Base-by-base conservation (phyloP, 2,797 vertebrate species). In the Alcedo atthis region DNA sequence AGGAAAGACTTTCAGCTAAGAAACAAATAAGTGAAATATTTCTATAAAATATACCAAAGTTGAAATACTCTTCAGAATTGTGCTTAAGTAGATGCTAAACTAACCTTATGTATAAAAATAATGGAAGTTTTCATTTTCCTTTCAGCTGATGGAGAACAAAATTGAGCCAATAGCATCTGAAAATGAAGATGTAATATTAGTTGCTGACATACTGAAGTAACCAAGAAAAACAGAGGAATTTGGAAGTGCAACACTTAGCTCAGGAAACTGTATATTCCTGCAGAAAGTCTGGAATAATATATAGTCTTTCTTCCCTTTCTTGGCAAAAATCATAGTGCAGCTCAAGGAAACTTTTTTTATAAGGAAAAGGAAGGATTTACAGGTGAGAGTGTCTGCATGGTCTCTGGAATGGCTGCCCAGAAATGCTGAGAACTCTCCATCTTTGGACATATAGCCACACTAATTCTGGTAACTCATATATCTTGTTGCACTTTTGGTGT, bases 121-220 rank as follows among this genome's bases (percentile, higher is more conserved):
- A 96, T 18, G 3, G 8, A 82, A 46, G 24, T 15, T 80, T 79
- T 61, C 46, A 5, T 93, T 94, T 89, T 79, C 17, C 19, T 93
- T 94, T 89, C 64, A 95, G 94, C 10, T 82, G 54, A 74, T 32
- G 49, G 88, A 86, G 8, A 61, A 12, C 37, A 94, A 93, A 85
- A 64, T 82, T 63, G 90, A 70, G 22, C 17, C 92, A 59, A 30
- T 46, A 33, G 18, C 8, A 26, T 26, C 25, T 43, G 90, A 95
- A 90, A 92, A 76, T 8, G 88, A 95, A 77, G 86, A 95, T 5
- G 77, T 87, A 70, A 15, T 45, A 32, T 22, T 78, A 64, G 71
- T 89, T 85, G 13, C 13, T 80, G 95, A 95, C 8, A 6, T 37
- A 2, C 1, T 32, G 35, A 89, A 67, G 80, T 93, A 89, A 64